Percentiles rank a stretch among this genome's conserved stretches.
Conservation (phyloP, 1,140 invertebrate species). For the Adoxophyes honmai region DNA sequence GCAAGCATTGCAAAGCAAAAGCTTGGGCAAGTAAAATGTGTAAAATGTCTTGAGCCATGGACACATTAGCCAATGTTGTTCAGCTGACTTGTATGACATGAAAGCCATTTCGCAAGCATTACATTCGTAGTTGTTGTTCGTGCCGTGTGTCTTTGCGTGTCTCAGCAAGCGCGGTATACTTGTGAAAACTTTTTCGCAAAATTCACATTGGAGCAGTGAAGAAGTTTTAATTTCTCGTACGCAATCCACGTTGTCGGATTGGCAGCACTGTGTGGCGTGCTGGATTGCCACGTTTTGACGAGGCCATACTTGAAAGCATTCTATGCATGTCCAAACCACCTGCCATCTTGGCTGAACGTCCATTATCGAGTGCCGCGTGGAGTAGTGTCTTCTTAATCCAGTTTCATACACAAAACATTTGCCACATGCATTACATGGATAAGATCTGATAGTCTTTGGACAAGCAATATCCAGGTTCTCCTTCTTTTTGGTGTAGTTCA, state of each 20-base stretch:
- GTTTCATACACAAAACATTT: conserved; percentile 69
- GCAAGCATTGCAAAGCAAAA: conserved; percentile 65
- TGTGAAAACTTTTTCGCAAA: conserved; percentile 70
- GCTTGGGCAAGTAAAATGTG: conserved; percentile 59
- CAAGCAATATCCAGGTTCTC: conserved; percentile 54
- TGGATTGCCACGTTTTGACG: conserved; percentile 47
- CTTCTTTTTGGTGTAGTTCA: conserved; percentile 66
- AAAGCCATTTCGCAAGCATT: conserved; percentile 55
- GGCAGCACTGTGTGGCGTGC: conserved; percentile 50
- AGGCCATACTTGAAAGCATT: conserved; percentile 72
- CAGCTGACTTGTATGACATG: conserved; percentile 56
- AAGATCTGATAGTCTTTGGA: conserved; percentile 46
- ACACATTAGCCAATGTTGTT: conserved; percentile 62
- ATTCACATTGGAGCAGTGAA: conserved; percentile 61
- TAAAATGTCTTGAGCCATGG: conserved; percentile 57
- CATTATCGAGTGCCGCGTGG: conserved; percentile 43
- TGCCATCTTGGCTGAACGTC: conserved; percentile 58
- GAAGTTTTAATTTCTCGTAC: conserved; percentile 60
- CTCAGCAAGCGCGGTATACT: conserved; percentile 60
- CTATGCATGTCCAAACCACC: conserved; percentile 67
- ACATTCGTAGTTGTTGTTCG: conserved; percentile 63
- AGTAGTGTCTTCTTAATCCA: conserved; percentile 53
- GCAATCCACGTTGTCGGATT: conserved; percentile 37
- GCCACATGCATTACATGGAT: conserved; percentile 57
- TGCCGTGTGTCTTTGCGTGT: conserved; percentile 56